These are phyloP conservation scores for Nemopilema nomurai DNA, from an alignment of 30 jellyfish, hydroid and myxozoan species.

Conservation along the genomic window DNA sequence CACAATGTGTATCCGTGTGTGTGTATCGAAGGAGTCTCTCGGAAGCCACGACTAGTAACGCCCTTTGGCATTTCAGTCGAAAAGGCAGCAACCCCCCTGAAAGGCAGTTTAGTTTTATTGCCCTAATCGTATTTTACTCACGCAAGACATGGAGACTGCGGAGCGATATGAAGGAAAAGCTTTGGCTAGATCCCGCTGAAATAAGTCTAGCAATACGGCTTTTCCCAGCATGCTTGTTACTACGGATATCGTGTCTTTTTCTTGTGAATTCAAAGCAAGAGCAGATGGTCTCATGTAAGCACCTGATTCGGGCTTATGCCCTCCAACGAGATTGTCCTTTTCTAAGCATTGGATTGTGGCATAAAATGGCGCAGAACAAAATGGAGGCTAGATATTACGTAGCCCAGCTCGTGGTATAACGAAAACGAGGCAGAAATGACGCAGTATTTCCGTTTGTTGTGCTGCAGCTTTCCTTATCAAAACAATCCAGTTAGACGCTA, in stretches of 20 bases:
- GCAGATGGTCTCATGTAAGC: not conserved
- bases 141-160: conserved; percentile 13
- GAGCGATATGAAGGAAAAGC: conserved; percentile 14
- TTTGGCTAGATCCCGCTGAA: conserved; percentile 51
- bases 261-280: not conserved
- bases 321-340: not conserved
- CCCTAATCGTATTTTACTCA: not conserved
- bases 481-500: too few species aligned
- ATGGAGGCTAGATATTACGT: too few species aligned
- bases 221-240: conserved; percentile 21
- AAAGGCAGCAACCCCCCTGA: conserved; percentile 6
- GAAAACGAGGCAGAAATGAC: too few species aligned
- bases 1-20: too few species aligned
- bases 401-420: too few species aligned
- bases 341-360: not conserved
- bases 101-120: too few species aligned
- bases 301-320: not conserved
- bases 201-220: not conserved
- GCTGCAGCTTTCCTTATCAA: too few species aligned
- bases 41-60: not conserved
- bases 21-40: too few species aligned
- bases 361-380: too few species aligned
- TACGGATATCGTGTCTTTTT: conserved; percentile 16
- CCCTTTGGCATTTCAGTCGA: not conserved
- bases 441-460: too few species aligned